Conservation (phyloP, 2,888 invertebrate genomes). For the Liopterus haemorrhoidalis region DNA sequence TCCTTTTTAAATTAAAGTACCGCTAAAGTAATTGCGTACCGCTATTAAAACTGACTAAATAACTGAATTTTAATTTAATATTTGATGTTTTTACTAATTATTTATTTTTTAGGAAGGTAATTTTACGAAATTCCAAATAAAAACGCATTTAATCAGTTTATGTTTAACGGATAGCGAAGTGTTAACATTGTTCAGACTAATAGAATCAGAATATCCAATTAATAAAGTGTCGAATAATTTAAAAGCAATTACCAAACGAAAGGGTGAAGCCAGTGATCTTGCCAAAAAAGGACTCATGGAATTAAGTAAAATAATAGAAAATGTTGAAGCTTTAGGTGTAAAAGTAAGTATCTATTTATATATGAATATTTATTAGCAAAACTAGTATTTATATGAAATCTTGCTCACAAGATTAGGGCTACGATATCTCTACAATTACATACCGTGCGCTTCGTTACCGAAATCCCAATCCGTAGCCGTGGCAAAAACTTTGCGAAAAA, state of each 20-base stretch:
- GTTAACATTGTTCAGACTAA: conserved; percentile 56
- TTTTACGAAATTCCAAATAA: conserved; percentile 63
- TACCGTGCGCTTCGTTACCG: too few relatives aligned
- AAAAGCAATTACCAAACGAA: conserved; percentile 61
- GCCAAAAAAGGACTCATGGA: conserved; percentile 69
- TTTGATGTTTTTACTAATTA: conserved; percentile 24
- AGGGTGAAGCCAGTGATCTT: conserved; percentile 58
- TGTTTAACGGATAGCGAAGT: conserved; percentile 65
- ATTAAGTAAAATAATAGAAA: conserved; percentile 64
- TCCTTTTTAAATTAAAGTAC: too few relatives aligned
- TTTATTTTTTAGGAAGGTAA: conserved; percentile 51
- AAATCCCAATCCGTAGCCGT: too few relatives aligned
- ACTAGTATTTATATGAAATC: too few relatives aligned
- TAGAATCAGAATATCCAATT: conserved; percentile 61
- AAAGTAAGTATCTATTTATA: conserved; percentile 50
- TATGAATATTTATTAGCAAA: neutral
- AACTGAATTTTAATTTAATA: neutral
- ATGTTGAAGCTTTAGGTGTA: conserved; percentile 69
- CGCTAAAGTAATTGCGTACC: conserved; percentile 1
- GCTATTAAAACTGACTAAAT: conserved; percentile 8
- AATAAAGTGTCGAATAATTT: conserved; percentile 57
- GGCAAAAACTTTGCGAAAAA: too few relatives aligned
- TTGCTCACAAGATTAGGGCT: too few relatives aligned
- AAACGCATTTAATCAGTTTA: conserved; percentile 60
- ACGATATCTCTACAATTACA: too few relatives aligned